Evolutionary conservation across 2,113 vertebrate genomes (phyloP).

Genomic region (Baryphthengus martii): DNA sequence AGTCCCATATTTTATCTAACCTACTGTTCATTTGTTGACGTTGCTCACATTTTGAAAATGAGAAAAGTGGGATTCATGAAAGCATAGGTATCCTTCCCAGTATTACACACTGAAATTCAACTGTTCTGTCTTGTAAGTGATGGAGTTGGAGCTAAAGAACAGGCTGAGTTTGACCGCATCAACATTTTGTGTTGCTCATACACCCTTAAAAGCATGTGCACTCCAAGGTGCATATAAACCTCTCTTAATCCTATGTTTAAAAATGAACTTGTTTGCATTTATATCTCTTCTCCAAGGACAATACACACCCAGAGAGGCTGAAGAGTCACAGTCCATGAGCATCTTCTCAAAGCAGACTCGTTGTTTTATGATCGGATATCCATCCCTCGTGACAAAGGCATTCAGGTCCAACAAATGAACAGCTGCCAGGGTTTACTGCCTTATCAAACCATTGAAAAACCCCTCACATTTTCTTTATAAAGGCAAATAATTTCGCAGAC

Average conservation of each 20-base stretch:
- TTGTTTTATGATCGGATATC: not conserved
- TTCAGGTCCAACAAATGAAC: not conserved
- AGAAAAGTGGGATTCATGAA: not conserved
- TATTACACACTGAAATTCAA: not conserved
- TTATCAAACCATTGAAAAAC: not conserved
- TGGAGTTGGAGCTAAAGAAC: not conserved
- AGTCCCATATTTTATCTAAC: not conserved
- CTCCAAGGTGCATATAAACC: not conserved
- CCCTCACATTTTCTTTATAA: not conserved
- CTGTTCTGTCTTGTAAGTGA: not conserved
- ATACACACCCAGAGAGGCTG: not conserved
- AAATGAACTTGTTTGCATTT: not conserved
- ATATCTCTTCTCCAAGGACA: not conserved
- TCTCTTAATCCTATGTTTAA: not conserved
- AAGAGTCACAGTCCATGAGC: not conserved
- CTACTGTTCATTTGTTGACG: not conserved
- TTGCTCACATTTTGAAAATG: not conserved
- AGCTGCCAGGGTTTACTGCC: not conserved
- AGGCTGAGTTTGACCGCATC: not conserved
- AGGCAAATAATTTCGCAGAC: not conserved
- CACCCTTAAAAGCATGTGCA: too few species aligned
- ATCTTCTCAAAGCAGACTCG: not conserved
- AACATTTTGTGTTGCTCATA: not conserved
- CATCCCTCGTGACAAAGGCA: not conserved
- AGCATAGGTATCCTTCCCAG: not conserved